A percentile compares a stretch with the other conserved stretches of the same genome.
phyloP scores from a whole-genome alignment of 2,888 invertebrate genomes.

The Mythimna vitellina region DNA sequence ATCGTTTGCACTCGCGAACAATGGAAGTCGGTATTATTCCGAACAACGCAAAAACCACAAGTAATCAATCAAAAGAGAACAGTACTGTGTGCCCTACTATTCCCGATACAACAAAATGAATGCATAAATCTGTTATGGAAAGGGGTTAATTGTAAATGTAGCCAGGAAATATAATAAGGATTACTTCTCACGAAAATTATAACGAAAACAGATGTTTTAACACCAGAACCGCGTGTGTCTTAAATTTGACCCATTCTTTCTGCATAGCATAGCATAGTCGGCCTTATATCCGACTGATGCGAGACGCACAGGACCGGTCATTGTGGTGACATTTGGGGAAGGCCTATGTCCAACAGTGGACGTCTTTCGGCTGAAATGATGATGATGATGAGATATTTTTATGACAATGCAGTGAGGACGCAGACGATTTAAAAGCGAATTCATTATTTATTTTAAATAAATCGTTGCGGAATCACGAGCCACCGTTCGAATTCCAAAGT shows the following conservation, averaged over 20 bases:
- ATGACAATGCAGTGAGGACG: too few species aligned
- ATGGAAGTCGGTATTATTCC: constrained; percentile 11
- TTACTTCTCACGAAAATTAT: not conserved
- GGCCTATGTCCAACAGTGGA: too few species aligned
- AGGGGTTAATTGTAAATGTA: constrained; percentile 11
- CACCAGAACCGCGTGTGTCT: too few species aligned
- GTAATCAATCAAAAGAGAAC: constrained; percentile 35
- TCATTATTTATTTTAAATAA: not conserved
- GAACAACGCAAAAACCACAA: constrained; percentile 22
- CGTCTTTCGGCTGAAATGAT: too few species aligned
- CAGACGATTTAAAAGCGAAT: too few species aligned
- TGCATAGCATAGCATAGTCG: too few species aligned
- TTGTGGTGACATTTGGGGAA: too few species aligned
- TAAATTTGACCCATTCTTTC: too few species aligned
- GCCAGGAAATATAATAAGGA: constrained; percentile 1
- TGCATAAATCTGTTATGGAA: constrained; percentile 20
- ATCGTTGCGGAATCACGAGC: not conserved
- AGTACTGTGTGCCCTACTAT: constrained; percentile 18
- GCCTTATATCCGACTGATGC: too few species aligned
- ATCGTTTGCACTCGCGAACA: constrained; percentile 25
- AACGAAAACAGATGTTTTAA: too few species aligned
- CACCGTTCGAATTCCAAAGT: not conserved
- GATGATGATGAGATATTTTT: too few species aligned
- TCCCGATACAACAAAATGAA: constrained; percentile 6
- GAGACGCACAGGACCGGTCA: too few species aligned